Evolutionary conservation across 2,113 vertebrate species (phyloP).

Genomic region (Burhinus bistriatus): DNA sequence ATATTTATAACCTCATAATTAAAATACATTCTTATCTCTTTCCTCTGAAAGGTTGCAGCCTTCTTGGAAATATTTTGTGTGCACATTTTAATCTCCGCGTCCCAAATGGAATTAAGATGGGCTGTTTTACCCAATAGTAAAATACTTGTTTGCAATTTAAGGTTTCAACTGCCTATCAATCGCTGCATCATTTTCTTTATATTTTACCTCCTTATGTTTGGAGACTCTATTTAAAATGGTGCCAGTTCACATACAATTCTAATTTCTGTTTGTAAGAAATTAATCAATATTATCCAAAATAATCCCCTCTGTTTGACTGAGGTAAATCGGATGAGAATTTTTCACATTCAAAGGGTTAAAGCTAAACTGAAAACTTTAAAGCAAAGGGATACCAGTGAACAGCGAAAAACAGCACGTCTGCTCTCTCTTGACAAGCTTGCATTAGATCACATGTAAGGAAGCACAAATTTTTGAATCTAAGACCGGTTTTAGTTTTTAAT

Average conservation of each 20-base stretch:
- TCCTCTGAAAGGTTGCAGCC: slow-evolving; percentile 34
- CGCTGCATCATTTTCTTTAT: neutral
- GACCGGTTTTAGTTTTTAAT: slow-evolving; percentile 30
- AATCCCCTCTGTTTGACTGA: neutral
- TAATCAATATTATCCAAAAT: neutral
- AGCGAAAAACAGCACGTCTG: slow-evolving; percentile 32
- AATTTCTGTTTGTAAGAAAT: neutral
- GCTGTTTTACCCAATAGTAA: neutral
- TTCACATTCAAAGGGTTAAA: slow-evolving; percentile 46
- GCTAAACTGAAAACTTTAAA: slow-evolving; percentile 41
- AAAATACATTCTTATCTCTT: slow-evolving; percentile 39
- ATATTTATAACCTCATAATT: slow-evolving; percentile 50
- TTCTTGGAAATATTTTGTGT: slow-evolving; percentile 49
- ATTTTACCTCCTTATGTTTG: neutral
- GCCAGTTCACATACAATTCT: neutral
- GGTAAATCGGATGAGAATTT: slow-evolving; percentile 13
- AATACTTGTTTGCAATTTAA: neutral
- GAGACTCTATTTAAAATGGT: neutral
- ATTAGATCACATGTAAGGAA: slow-evolving; percentile 10
- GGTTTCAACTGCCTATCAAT: neutral
- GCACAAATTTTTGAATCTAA: slow-evolving; percentile 27
- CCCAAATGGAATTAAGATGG: neutral
- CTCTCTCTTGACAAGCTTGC: slow-evolving; percentile 26
- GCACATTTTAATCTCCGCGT: slow-evolving; percentile 13
- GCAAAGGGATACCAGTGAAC: slow-evolving; percentile 3